Percentiles rank a stretch among this genome's conserved stretches.
Evolutionary conservation across 1,140 invertebrate genomes (phyloP).

Genomic region (Riptortus pedestris): DNA sequence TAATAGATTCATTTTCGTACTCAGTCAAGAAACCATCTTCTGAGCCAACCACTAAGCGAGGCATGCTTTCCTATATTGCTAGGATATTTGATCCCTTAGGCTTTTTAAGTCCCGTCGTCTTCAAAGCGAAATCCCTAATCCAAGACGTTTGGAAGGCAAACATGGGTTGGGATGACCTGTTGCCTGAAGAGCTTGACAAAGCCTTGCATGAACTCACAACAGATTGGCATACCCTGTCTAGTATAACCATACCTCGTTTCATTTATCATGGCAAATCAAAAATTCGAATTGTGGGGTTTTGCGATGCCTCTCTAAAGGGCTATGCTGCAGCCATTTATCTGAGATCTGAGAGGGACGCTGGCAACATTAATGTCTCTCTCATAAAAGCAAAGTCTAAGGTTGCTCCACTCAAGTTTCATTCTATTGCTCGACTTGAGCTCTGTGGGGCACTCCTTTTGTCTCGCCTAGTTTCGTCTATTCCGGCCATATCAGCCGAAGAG

Average conservation of each 20-base stretch:
- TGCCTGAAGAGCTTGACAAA: background rate
- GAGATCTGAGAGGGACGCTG: no score
- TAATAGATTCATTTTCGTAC: no score
- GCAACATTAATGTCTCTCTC: no score
- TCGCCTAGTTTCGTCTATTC: background rate
- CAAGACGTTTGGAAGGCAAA: background rate
- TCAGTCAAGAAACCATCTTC: background rate
- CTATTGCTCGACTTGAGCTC: background rate
- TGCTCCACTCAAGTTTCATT: no score
- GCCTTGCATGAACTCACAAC: background rate
- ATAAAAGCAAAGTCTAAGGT: no score
- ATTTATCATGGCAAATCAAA: background rate
- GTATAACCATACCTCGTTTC: background rate
- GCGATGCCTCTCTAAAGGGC: no score
- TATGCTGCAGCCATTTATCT: no score
- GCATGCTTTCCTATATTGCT: background rate
- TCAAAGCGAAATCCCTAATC: background rate
- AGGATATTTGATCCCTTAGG: no score
- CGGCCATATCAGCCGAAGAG: no score
- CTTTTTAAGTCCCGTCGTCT: background rate
- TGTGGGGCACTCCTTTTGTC: background rate
- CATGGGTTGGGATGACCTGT: background rate
- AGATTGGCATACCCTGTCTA: no score
- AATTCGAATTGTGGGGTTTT: background rate
- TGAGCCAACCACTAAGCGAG: background rate